Evolutionary conservation across 2,797 vertebrate genomes (phyloP).

Genomic region (Melopsittacus undulatus): DNA sequence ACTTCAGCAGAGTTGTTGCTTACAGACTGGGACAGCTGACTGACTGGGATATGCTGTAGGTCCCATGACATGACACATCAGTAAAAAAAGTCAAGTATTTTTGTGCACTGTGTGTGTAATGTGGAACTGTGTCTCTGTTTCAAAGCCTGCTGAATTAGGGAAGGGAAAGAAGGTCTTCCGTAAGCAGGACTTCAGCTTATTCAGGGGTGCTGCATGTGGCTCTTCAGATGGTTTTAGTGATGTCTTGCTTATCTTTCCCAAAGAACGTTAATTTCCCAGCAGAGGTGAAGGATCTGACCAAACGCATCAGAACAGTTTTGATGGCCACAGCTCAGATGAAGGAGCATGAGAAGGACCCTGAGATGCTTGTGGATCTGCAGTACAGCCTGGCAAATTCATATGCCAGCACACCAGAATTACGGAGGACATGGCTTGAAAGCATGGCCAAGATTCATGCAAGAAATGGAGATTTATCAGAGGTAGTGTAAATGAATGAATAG

Average conservation of each 20-base stretch:
- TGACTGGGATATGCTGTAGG: neutral
- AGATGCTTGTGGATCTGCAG: constrained; percentile 91
- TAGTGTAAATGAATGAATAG: constrained; percentile 16
- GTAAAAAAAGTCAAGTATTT: neutral
- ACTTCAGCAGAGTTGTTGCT: neutral
- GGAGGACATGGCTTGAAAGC: constrained; percentile 90
- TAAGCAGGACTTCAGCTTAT: neutral
- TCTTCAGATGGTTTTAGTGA: constrained; percentile 40
- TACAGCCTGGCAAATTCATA: constrained; percentile 91
- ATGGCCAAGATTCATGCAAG: constrained; percentile 91
- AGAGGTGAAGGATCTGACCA: constrained; percentile 90
- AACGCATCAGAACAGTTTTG: constrained; percentile 87
- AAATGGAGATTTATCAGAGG: constrained; percentile 91
- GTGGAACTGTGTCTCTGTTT: neutral
- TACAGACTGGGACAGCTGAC: neutral
- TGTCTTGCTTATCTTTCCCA: constrained; percentile 70
- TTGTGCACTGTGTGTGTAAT: neutral
- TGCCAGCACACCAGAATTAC: constrained; percentile 87
- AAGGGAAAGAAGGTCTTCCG: neutral
- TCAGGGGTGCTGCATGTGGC: neutral
- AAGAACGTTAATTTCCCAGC: constrained; percentile 88
- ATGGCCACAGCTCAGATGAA: constrained; percentile 95
- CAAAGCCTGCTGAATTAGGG: neutral
- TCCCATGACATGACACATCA: neutral
- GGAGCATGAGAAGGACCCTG: constrained; percentile 90